Conservation (phyloP, 2,113 vertebrate species). For the Vulpes ferrilata region DNA sequence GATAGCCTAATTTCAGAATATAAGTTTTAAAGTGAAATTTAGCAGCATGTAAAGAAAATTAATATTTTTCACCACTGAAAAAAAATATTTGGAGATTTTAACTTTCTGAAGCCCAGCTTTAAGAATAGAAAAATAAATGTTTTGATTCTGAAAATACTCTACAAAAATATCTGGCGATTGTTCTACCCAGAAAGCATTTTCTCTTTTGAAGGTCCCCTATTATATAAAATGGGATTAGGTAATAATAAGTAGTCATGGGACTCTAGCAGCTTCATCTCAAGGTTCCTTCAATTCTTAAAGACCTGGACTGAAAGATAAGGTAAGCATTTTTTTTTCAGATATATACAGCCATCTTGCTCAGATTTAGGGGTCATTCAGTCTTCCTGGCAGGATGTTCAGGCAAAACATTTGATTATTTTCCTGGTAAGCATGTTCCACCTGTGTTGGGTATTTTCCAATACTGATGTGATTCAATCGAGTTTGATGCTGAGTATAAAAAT, state of each 20-base stretch:
- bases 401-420: neutral
- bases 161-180: neutral
- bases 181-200: neutral
- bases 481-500: neutral
- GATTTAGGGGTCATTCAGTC: neutral
- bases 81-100: neutral
- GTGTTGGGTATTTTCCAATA: neutral
- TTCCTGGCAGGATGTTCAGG: neutral
- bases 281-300: neutral
- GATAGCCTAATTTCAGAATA: neutral
- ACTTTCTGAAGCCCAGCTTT: neutral
- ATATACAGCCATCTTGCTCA: neutral
- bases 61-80: neutral
- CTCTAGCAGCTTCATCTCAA: neutral
- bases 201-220: neutral
- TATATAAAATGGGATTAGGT: neutral
- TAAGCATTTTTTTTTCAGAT: neutral
- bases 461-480: neutral
- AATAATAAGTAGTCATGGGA: neutral
- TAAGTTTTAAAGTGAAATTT: constrained; percentile 24
- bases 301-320: neutral
- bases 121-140: neutral
- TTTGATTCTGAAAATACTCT: constrained; percentile 2
- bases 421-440: neutral
- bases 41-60: neutral